Evolutionary conservation across 2,888 invertebrate genomes (phyloP).

Genomic region (Fabriciana adippe): DNA sequence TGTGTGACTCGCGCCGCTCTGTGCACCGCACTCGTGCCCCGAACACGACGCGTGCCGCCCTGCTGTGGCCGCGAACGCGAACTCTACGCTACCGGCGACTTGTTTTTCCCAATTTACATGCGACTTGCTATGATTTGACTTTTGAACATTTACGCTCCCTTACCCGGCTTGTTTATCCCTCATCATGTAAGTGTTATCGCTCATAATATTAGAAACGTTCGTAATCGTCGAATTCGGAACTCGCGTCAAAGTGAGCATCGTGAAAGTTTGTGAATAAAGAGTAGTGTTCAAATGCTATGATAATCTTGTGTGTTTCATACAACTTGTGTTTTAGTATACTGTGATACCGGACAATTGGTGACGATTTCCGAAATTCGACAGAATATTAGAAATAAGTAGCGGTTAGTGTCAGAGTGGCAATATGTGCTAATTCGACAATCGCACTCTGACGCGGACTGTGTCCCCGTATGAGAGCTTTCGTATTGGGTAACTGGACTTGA

Average conservation of each 20-base stretch:
- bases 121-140: slow-evolving; percentile 79
- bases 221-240: slow-evolving; percentile 76
- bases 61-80: slow-evolving; percentile 84
- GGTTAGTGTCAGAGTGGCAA: slow-evolving; percentile 57
- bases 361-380: slow-evolving; percentile 78
- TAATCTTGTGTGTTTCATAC: slow-evolving; percentile 27
- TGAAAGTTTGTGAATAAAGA: slow-evolving; percentile 75
- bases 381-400: slow-evolving; percentile 64
- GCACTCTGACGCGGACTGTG: slow-evolving; percentile 49
- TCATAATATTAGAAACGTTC: slow-evolving; percentile 74
- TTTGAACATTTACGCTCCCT: slow-evolving; percentile 75
- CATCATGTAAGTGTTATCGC: slow-evolving; percentile 80
- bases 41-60: slow-evolving; percentile 81
- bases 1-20: slow-evolving; percentile 82
- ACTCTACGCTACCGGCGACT: slow-evolving; percentile 83
- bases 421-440: slow-evolving; percentile 50
- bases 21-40: slow-evolving; percentile 81
- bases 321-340: slow-evolving; percentile 39
- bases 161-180: slow-evolving; percentile 81
- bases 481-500: slow-evolving; percentile 51
- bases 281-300: slow-evolving; percentile 52
- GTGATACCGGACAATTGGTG: slow-evolving; percentile 57
- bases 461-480: slow-evolving; percentile 70
- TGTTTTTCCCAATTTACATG: slow-evolving; percentile 78
- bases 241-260: slow-evolving; percentile 71